phyloP scores from a whole-genome alignment of 2,113 vertebrate genomes.

The Tragelaphus buxtoni region DNA sequence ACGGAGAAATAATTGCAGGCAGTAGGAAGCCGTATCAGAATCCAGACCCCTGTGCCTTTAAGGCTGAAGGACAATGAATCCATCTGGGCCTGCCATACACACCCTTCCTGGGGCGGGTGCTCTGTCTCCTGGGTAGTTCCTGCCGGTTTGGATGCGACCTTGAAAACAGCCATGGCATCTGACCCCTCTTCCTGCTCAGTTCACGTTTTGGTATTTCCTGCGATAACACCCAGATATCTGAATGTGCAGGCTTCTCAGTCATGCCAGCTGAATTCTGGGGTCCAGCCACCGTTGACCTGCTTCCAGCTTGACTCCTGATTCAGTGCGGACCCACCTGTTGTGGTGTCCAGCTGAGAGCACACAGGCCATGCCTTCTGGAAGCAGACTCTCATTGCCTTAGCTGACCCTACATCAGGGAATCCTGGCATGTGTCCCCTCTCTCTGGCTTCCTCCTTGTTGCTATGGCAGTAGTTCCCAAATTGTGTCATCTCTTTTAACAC shows the following conservation, averaged over 20 bases:
- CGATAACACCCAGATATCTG: neutral
- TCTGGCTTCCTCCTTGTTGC: neutral
- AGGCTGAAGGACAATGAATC: neutral
- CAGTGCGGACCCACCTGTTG: neutral
- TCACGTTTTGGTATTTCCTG: neutral
- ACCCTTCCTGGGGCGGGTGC: neutral
- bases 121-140: neutral
- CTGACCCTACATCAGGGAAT: neutral
- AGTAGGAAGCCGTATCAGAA: neutral
- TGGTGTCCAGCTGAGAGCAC: neutral
- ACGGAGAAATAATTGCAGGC: neutral
- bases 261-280: neutral
- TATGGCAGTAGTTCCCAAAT: neutral
- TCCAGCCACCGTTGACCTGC: neutral
- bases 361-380: neutral
- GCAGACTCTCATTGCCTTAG: neutral
- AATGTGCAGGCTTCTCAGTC: neutral
- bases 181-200: conserved; percentile 4
- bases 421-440: neutral
- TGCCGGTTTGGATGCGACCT: neutral
- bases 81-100: neutral
- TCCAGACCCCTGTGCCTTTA: neutral
- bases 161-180: neutral
- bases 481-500: neutral
- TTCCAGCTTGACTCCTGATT: neutral